Percentiles rank a stretch among this genome's conserved stretches.
phyloP scores from a whole-genome alignment of 2,113 vertebrate genomes.

The Aix galericulata region DNA sequence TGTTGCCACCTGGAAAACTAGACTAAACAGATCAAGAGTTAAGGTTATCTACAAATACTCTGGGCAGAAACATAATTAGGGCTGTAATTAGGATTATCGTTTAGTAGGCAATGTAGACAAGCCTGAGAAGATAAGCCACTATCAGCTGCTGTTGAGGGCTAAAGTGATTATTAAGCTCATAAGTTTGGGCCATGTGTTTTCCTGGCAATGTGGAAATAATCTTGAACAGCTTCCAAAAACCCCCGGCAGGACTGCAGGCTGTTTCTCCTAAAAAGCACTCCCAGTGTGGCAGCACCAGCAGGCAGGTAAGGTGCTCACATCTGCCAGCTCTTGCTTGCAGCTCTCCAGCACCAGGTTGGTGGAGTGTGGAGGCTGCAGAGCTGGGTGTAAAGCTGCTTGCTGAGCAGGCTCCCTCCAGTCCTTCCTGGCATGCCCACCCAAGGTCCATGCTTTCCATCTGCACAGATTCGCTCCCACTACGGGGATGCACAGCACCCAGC shows the following conservation, averaged over 20 bases:
- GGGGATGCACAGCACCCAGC: not conserved
- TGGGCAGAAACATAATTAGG: conserved; percentile 70
- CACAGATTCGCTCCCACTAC: not conserved
- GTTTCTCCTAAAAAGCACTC: conserved; percentile 38
- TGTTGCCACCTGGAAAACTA: conserved; percentile 80
- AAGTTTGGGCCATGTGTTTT: conserved; percentile 53
- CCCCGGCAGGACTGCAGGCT: not conserved
- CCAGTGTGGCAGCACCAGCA: not conserved
- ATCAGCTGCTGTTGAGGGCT: conserved; percentile 61
- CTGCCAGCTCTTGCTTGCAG: not conserved
- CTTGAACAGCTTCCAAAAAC: conserved; percentile 49
- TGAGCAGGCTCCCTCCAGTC: not conserved
- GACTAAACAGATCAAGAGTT: conserved; percentile 78
- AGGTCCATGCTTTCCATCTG: not conserved
- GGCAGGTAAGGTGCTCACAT: not conserved
- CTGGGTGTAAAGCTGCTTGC: not conserved
- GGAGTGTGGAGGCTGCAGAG: not conserved
- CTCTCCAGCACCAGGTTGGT: not conserved
- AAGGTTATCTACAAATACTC: conserved; percentile 76
- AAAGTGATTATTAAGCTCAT: conserved; percentile 59
- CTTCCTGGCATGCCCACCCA: not conserved
- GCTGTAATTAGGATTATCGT: conserved; percentile 73
- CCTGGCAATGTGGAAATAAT: conserved; percentile 36
- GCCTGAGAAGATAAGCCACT: conserved; percentile 66
- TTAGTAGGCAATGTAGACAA: conserved; percentile 52